A percentile compares a stretch with the other conserved stretches of the same genome.
Conservation (phyloP, 2,888 invertebrate species). For the Elegia similella region DNA sequence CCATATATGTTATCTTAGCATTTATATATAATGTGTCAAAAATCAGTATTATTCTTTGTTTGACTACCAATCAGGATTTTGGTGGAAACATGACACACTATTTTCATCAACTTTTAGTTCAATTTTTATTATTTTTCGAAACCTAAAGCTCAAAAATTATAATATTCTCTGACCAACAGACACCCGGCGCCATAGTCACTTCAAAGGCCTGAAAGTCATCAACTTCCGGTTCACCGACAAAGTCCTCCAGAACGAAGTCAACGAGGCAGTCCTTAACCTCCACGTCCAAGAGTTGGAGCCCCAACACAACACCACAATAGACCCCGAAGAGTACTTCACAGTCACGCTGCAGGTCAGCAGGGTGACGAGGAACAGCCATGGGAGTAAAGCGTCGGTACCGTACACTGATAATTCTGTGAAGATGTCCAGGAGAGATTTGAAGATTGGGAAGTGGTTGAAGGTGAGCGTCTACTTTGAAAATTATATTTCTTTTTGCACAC, state of each 20-base stretch:
- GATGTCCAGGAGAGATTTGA: constrained; percentile 75
- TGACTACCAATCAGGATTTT: too few relatives aligned
- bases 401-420: constrained; percentile 66
- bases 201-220: constrained; percentile 85
- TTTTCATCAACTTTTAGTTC: neutral
- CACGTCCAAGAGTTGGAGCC: constrained; percentile 81
- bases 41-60: too few relatives aligned
- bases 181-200: constrained; percentile 84
- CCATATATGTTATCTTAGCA: too few relatives aligned
- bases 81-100: neutral
- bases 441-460: constrained; percentile 86
- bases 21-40: too few relatives aligned
- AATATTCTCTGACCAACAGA: constrained; percentile 65
- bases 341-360: constrained; percentile 67
- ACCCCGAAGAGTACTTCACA: constrained; percentile 60
- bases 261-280: constrained; percentile 86
- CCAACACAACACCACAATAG: constrained; percentile 52
- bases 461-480: neutral
- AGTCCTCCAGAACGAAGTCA: constrained; percentile 85
- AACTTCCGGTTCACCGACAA: constrained; percentile 88
- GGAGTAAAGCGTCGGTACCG: constrained; percentile 62
- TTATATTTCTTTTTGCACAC: too few relatives aligned
- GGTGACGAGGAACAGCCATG: constrained; percentile 65
- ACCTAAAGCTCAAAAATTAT: neutral
- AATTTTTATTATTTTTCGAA: neutral